Evolutionary conservation across 2,888 invertebrate species (phyloP).

Genomic region (Leptogaster cylindrica): DNA sequence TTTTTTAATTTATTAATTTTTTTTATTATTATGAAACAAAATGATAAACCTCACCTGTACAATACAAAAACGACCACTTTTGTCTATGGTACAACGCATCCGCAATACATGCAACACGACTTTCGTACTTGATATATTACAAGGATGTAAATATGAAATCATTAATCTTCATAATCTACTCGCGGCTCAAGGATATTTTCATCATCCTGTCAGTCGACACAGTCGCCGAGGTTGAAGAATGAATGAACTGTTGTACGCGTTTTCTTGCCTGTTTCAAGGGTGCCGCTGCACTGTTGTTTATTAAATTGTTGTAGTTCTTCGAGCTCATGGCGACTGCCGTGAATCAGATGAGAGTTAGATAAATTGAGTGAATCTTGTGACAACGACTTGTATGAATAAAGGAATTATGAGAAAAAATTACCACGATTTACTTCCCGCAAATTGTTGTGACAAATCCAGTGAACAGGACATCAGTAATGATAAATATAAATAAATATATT

Average conservation of each 20-base stretch:
- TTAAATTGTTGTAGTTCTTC: constrained; percentile 13
- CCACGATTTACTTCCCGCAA: constrained; percentile 44
- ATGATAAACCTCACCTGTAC: too few species aligned
- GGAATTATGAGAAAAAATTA: constrained; percentile 42
- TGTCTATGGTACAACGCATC: too few species aligned
- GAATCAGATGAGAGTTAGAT: constrained; percentile 41
- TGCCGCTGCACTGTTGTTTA: constrained; percentile 2
- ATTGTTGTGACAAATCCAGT: constrained; percentile 43
- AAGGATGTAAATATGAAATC: constrained; percentile 44
- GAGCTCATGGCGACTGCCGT: too few species aligned
- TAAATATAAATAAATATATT: constrained; percentile 37
- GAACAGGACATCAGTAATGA: constrained; percentile 23
- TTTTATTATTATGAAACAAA: too few species aligned
- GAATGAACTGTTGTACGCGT: too few species aligned
- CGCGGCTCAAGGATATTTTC: constrained; percentile 44
- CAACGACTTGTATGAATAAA: constrained; percentile 42
- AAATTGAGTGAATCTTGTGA: constrained; percentile 42
- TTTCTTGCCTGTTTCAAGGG: background rate
- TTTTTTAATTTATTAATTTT: too few species aligned
- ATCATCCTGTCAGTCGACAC: constrained; percentile 45
- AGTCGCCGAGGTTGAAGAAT: constrained; percentile 10
- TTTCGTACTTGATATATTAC: too few species aligned
- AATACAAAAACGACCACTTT: too few species aligned
- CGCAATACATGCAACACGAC: too few species aligned
- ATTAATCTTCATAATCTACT: constrained; percentile 48